Conservation (phyloP, 2,888 invertebrate species). For the Malacosoma neustria region DNA sequence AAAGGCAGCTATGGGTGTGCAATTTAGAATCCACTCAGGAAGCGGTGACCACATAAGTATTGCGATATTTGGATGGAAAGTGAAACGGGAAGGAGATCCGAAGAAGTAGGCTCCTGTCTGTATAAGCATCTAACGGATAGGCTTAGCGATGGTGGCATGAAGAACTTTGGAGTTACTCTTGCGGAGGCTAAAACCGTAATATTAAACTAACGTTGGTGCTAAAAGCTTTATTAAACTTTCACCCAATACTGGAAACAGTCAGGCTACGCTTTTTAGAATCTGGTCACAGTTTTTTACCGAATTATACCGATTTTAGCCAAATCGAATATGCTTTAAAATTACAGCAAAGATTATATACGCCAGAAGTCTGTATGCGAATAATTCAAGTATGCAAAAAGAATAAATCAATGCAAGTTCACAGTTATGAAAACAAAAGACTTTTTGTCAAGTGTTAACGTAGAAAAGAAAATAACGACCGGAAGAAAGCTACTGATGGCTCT, state of each 20-base stretch:
- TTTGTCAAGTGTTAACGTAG: too few relatives aligned
- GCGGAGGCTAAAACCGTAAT: constrained; percentile 17
- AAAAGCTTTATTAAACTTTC: constrained; percentile 4
- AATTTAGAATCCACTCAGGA: not conserved
- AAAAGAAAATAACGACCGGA: too few relatives aligned
- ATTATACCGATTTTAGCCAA: constrained; percentile 14
- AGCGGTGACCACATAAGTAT: not conserved
- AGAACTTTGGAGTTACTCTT: constrained; percentile 11
- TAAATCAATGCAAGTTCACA: too few relatives aligned
- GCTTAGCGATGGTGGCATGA: not conserved
- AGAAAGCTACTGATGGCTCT: too few relatives aligned
- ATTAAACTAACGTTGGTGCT: constrained; percentile 17
- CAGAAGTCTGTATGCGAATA: too few relatives aligned
- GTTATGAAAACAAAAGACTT: too few relatives aligned
- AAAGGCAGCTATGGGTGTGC: not conserved
- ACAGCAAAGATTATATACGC: too few relatives aligned
- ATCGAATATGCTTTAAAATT: too few relatives aligned
- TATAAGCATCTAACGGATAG: constrained; percentile 2
- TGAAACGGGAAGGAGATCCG: constrained; percentile 14
- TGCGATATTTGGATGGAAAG: constrained; percentile 15
- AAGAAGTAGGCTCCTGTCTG: constrained; percentile 13
- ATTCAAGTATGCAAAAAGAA: too few relatives aligned
- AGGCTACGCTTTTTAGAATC: constrained; percentile 5
- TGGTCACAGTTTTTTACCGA: constrained; percentile 10
- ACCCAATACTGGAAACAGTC: constrained; percentile 6